These are phyloP conservation scores for Agrochola circellaris DNA, from an alignment of 2,888 invertebrate genomes.

Conservation along the genomic window DNA sequence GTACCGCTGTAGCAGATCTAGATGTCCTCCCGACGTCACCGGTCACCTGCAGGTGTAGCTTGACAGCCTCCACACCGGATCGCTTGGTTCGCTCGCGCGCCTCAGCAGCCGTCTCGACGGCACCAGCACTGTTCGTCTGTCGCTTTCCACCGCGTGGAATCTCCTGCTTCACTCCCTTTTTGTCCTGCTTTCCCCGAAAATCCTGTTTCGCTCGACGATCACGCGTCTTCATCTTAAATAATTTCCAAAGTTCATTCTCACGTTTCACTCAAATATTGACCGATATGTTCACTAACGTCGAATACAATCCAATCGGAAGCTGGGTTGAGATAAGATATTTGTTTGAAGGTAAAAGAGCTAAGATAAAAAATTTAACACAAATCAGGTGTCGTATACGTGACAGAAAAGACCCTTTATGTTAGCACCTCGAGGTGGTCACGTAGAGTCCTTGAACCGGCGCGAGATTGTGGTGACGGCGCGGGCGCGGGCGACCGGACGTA, in stretches of 20 bases:
- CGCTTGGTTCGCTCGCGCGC: conserved; percentile 78
- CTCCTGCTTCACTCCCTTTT: conserved; percentile 70
- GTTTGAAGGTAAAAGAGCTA: conserved; percentile 81
- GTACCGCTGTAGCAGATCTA: conserved; percentile 86
- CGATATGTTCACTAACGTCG: conserved; percentile 65
- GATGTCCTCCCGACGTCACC: conserved; percentile 87
- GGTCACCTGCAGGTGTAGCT: conserved; percentile 83
- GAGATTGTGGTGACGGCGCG: conserved; percentile 58
- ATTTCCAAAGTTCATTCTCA: conserved; percentile 67
- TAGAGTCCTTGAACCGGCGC: conserved; percentile 81
- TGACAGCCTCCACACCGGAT: conserved; percentile 87
- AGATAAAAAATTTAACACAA: conserved; percentile 85
- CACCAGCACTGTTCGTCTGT: conserved; percentile 52
- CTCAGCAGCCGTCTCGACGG: conserved; percentile 64
- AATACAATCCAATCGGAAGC: conserved; percentile 75
- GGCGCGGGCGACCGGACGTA: conserved; percentile 59
- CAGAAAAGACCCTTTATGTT: conserved; percentile 81
- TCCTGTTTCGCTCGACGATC: conserved; percentile 78
- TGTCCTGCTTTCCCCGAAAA: conserved; percentile 69
- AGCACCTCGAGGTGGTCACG: conserved; percentile 83
- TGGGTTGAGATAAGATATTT: conserved; percentile 83
- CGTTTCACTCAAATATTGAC: conserved; percentile 65
- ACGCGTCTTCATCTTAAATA: conserved; percentile 84
- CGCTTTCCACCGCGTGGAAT: conserved; percentile 69
- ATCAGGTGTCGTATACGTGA: conserved; percentile 82